Evolutionary conservation across 2,888 invertebrate species (phyloP).

Genomic region (Saturnia pavonia): DNA sequence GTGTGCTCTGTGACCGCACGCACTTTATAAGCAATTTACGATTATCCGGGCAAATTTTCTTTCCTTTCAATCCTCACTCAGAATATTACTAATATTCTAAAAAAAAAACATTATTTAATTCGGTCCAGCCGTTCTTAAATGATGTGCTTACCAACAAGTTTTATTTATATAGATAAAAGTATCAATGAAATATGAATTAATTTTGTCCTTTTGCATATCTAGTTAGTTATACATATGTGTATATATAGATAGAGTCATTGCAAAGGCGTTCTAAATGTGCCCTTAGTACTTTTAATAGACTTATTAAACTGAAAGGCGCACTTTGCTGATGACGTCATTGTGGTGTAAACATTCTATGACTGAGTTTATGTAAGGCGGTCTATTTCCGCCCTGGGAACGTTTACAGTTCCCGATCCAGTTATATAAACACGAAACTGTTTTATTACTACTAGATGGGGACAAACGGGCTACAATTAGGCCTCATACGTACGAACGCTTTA

Average conservation of each 20-base stretch:
- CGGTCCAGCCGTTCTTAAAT: too few species aligned
- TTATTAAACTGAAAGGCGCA: neutral
- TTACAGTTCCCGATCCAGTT: neutral
- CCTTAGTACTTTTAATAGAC: neutral
- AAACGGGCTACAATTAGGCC: neutral
- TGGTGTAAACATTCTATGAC: slow-evolving; percentile 3
- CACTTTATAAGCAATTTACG: too few species aligned
- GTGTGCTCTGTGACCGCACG: too few species aligned
- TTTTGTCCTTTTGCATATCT: too few species aligned
- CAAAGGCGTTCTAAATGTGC: neutral
- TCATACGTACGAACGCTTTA: neutral
- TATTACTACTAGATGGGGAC: neutral
- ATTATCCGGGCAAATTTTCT: too few species aligned
- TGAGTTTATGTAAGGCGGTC: neutral
- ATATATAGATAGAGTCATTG: neutral
- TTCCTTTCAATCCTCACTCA: too few species aligned
- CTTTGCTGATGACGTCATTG: slow-evolving; percentile 3
- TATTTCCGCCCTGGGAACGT: neutral
- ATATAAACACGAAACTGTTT: slow-evolving; percentile 4
- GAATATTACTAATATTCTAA: too few species aligned
- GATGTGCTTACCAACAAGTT: too few species aligned
- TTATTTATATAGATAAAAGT: too few species aligned
- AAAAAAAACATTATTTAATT: too few species aligned
- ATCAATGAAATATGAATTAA: too few species aligned
- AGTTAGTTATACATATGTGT: neutral